Conservation (phyloP, 2,888 invertebrate species). For the Nomada fabriciana region DNA sequence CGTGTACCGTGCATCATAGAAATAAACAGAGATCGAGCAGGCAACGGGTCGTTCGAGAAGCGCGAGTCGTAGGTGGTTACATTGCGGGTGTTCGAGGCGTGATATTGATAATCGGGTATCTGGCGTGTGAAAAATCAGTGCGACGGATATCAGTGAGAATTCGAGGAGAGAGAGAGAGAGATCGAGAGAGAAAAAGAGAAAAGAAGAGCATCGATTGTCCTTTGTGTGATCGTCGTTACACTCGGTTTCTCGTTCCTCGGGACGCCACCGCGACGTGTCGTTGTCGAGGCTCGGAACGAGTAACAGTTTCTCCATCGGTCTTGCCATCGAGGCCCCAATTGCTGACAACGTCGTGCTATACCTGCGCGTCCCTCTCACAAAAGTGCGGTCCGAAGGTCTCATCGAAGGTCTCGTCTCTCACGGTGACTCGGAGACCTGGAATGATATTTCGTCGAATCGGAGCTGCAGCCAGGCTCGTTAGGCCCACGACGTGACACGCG, state of each 20-base stretch:
- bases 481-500: slow-evolving; percentile 54
- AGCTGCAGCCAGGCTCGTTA: slow-evolving; percentile 47
- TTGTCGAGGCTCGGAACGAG: slow-evolving; percentile 47
- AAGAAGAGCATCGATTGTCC: slow-evolving; percentile 56
- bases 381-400: slow-evolving; percentile 38
- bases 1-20: slow-evolving; percentile 4
- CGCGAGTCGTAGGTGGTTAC: neutral
- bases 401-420: slow-evolving; percentile 47
- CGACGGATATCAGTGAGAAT: slow-evolving; percentile 41
- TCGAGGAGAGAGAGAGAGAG: slow-evolving; percentile 40
- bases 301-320: slow-evolving; percentile 19
- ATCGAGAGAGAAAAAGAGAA: slow-evolving; percentile 46
- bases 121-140: slow-evolving; percentile 36
- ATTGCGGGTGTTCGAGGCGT: slow-evolving; percentile 19
- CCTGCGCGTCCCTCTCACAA: slow-evolving; percentile 59
- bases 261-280: slow-evolving; percentile 60
- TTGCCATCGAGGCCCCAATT: slow-evolving; percentile 36
- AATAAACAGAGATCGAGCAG: neutral
- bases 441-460: slow-evolving; percentile 51
- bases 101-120: neutral
- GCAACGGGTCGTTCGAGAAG: neutral
- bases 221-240: slow-evolving; percentile 62
- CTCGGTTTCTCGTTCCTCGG: slow-evolving; percentile 56
- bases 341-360: slow-evolving; percentile 50
- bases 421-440: slow-evolving; percentile 38